phyloP scores from a whole-genome alignment of 2,888 invertebrate species.

The Pollenia angustigena region DNA sequence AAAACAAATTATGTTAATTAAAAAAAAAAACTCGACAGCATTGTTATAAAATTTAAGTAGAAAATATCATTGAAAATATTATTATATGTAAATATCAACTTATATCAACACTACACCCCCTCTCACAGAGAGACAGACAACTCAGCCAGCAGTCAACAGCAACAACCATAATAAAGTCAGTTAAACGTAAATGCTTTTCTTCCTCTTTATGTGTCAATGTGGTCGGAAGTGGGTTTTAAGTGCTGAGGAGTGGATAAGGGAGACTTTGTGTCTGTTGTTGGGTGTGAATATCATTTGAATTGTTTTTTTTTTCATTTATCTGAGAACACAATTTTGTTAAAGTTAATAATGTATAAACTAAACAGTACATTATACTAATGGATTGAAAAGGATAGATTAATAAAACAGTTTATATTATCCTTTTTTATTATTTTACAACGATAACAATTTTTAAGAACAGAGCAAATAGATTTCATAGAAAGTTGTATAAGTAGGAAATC shows the following conservation, averaged over 20 bases:
- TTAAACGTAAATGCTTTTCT: background rate
- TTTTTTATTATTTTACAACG: background rate
- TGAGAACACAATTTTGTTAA: background rate
- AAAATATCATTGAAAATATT: background rate
- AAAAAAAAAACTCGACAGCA: constrained; percentile 2
- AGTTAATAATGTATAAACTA: background rate
- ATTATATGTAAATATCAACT: too few species aligned
- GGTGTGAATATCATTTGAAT: background rate
- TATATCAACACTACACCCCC: background rate
- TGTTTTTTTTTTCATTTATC: constrained; percentile 3
- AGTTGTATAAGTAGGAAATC: too few species aligned
- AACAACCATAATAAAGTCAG: constrained; percentile 1
- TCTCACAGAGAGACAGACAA: background rate
- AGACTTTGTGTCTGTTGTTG: background rate
- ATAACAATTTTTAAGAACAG: background rate
- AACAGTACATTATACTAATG: constrained; percentile 13
- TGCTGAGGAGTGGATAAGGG: background rate
- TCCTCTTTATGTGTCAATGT: background rate
- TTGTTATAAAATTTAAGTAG: constrained; percentile 2
- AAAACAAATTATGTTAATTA: constrained; percentile 26
- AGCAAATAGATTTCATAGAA: background rate
- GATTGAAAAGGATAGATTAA: background rate
- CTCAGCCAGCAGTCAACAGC: background rate
- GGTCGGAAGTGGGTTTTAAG: background rate
- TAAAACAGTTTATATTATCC: background rate